phyloP scores from a whole-genome alignment of 2,888 invertebrate genomes.

The Stenoptilia bipunctidactyla region DNA sequence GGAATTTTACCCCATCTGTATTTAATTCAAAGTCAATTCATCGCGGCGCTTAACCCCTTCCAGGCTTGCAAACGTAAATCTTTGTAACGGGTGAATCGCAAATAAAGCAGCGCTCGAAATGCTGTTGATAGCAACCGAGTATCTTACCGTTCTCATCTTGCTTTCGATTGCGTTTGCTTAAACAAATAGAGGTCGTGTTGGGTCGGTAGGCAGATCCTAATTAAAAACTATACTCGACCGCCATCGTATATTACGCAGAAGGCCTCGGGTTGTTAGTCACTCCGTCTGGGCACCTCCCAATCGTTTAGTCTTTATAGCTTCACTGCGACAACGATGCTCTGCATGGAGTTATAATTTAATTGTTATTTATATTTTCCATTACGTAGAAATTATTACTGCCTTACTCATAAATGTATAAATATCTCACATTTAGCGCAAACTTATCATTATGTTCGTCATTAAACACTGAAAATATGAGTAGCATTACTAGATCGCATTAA shows the following conservation, averaged over 20 bases:
- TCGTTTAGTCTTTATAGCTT: slow-evolving; percentile 42
- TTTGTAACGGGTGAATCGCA: slow-evolving; percentile 44
- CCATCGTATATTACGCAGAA: slow-evolving; percentile 48
- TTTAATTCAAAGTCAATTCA: slow-evolving; percentile 30
- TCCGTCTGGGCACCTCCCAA: slow-evolving; percentile 45
- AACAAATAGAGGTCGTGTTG: slow-evolving; percentile 45
- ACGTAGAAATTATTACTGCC: background rate
- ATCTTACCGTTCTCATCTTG: slow-evolving; percentile 42
- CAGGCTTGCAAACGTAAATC: slow-evolving; percentile 44
- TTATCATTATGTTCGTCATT: too few species aligned
- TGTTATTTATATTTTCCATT: background rate
- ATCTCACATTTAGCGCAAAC: background rate
- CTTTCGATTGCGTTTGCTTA: slow-evolving; percentile 44
- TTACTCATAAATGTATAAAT: background rate
- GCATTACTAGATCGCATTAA: too few species aligned
- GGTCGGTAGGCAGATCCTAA: slow-evolving; percentile 55
- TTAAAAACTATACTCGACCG: slow-evolving; percentile 58
- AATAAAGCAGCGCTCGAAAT: slow-evolving; percentile 42
- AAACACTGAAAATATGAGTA: too few species aligned
- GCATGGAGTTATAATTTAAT: background rate
- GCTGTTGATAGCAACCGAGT: slow-evolving; percentile 39
- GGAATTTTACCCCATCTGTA: background rate
- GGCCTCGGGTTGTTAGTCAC: slow-evolving; percentile 47
- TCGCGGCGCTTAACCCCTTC: slow-evolving; percentile 39
- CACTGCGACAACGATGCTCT: slow-evolving; percentile 23